These are phyloP conservation scores for Flexamia atlantica DNA, from an alignment of 2,888 invertebrate species.

Conservation along the genomic window DNA sequence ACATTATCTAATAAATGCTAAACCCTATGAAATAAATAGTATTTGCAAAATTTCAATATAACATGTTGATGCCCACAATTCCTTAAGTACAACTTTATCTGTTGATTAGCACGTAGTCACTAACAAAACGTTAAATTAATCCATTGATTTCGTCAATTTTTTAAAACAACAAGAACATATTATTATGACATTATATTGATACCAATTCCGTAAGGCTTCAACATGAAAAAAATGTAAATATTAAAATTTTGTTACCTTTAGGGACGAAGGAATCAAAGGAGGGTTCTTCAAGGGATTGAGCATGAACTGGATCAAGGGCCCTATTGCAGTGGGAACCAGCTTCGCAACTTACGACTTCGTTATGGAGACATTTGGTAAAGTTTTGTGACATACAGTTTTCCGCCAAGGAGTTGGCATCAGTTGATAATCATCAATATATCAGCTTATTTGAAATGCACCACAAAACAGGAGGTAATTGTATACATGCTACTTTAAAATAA, in stretches of 20 bases:
- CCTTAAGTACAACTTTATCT: too few species aligned
- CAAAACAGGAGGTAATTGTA: background rate
- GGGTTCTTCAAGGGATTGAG: constrained; percentile 99
- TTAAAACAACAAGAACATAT: too few species aligned
- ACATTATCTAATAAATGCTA: too few species aligned
- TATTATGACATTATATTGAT: too few species aligned
- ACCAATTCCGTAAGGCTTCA: too few species aligned
- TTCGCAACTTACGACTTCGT: constrained; percentile 96
- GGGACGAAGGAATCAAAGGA: constrained; percentile 90
- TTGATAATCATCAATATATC: background rate
- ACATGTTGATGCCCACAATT: too few species aligned
- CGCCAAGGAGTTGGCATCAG: background rate
- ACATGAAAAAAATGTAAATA: too few species aligned
- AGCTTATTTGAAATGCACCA: background rate
- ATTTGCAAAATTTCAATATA: too few species aligned
- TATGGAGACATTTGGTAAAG: constrained; percentile 74
- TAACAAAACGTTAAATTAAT: too few species aligned
- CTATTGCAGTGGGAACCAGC: constrained; percentile 95
- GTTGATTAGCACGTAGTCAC: too few species aligned
- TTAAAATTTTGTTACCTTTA: constrained; percentile 76
- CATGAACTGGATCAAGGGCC: constrained; percentile 99
- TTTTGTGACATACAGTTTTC: constrained; percentile 35
- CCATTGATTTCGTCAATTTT: too few species aligned
- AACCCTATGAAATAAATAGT: too few species aligned
- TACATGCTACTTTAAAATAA: background rate